Evolutionary conservation across 2,888 invertebrate genomes (phyloP).

Genomic region (Polyommatus icarus): DNA sequence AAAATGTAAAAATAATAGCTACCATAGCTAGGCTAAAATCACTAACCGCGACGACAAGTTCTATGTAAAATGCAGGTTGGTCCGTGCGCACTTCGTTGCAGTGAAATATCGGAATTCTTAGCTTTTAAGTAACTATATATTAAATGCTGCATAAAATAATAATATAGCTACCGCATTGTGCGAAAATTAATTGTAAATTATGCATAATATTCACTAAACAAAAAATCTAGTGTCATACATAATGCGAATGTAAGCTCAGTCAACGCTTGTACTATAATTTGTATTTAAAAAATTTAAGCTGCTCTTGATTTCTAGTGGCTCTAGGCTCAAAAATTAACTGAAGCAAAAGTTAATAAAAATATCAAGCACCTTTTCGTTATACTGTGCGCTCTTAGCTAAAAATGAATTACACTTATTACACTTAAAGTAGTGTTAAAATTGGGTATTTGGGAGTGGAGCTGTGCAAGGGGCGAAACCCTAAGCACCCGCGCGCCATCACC

Average conservation of each 20-base stretch:
- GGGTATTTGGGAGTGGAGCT: neutral
- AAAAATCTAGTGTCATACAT: neutral
- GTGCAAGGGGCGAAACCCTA: constrained; percentile 30
- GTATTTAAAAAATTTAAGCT: neutral
- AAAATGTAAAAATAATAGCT: constrained; percentile 15
- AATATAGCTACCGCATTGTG: neutral
- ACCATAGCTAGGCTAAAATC: constrained; percentile 27
- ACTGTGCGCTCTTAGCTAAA: neutral
- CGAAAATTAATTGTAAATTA: neutral
- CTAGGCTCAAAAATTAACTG: neutral
- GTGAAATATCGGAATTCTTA: neutral
- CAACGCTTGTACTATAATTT: constrained; percentile 1
- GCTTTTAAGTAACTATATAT: neutral
- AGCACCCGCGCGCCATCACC: constrained; percentile 31
- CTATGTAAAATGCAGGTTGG: constrained; percentile 5
- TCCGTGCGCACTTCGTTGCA: constrained; percentile 32
- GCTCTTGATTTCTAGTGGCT: neutral
- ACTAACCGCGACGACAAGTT: constrained; percentile 31
- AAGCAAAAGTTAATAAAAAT: neutral
- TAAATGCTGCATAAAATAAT: neutral
- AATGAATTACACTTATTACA: neutral
- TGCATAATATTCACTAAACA: neutral
- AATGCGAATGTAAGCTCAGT: neutral
- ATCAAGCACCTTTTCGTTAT: neutral
- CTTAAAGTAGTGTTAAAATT: constrained; percentile 8